These are phyloP conservation scores for Cheilosia scutellata DNA, from an alignment of 2,888 invertebrate genomes.

Conservation along the genomic window DNA sequence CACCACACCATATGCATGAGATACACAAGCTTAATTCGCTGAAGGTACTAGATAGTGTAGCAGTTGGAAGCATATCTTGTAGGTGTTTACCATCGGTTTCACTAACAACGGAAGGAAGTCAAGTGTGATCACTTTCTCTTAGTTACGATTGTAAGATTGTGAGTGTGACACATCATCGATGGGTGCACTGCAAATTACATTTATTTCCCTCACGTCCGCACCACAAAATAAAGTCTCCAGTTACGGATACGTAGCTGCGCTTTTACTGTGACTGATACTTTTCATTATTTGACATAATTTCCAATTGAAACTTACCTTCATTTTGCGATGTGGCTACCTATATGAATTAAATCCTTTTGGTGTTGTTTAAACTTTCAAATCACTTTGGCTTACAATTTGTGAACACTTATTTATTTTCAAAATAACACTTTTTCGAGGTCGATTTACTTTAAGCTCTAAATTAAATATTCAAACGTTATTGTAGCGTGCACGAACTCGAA, in stretches of 20 bases:
- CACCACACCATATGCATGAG: not conserved
- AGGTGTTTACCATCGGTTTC: slow-evolving; percentile 41
- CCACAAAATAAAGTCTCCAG: too few relatives aligned
- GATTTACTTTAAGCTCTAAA: not conserved
- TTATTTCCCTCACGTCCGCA: slow-evolving; percentile 8
- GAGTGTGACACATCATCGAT: slow-evolving; percentile 64
- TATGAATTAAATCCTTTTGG: not conserved
- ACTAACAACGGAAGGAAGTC: slow-evolving; percentile 56
- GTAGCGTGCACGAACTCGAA: not conserved
- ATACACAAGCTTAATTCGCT: not conserved
- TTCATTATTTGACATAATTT: slow-evolving; percentile 13
- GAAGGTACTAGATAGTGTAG: not conserved
- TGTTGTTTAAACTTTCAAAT: not conserved
- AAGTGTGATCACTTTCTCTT: slow-evolving; percentile 65
- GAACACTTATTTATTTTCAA: not conserved
- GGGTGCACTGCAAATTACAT: not conserved
- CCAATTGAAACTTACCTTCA: slow-evolving; percentile 54
- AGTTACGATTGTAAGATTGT: slow-evolving; percentile 35
- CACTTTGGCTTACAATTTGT: not conserved
- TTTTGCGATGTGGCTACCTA: slow-evolving; percentile 6
- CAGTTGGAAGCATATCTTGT: not conserved
- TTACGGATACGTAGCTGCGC: too few relatives aligned
- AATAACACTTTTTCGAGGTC: too few relatives aligned
- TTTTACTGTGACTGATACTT: not conserved
- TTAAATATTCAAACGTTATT: not conserved